Conservation (phyloP, 2,888 invertebrate genomes). For the Melieria crassipennis region DNA sequence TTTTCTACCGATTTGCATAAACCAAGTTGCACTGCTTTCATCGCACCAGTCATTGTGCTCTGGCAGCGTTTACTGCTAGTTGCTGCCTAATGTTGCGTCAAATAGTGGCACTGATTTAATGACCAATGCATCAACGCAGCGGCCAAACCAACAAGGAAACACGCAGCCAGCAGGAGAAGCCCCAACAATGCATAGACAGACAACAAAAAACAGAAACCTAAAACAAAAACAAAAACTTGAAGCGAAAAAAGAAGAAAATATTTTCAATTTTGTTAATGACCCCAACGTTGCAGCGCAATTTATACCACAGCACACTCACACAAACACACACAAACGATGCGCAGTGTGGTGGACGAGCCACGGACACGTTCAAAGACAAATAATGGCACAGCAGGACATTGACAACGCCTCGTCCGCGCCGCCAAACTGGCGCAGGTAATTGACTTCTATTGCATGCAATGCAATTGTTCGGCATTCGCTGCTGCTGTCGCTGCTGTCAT, state of each 20-base stretch:
- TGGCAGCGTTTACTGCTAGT: too few species aligned
- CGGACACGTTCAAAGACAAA: constrained; percentile 1
- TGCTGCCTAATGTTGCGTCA: too few species aligned
- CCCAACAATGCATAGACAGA: background rate
- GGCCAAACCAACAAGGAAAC: background rate
- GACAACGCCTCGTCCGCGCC: constrained; percentile 22
- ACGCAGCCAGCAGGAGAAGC: background rate
- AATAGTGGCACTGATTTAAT: constrained; percentile 30
- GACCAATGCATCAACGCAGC: constrained; percentile 2
- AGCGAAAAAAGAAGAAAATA: constrained; percentile 39
- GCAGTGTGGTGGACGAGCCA: background rate
- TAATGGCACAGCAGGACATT: constrained; percentile 27
- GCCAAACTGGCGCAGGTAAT: constrained; percentile 22
- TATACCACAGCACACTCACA: constrained; percentile 44
- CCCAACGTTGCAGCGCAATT: constrained; percentile 63
- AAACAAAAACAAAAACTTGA: too few species aligned
- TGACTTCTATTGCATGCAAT: constrained; percentile 27
- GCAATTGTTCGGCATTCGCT: constrained; percentile 32
- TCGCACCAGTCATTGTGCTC: too few species aligned
- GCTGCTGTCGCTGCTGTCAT: constrained; percentile 14
- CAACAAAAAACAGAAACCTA: too few species aligned
- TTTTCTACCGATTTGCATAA: too few species aligned
- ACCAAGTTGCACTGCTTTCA: too few species aligned
- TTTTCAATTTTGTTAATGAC: constrained; percentile 64
- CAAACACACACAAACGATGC: background rate